phyloP scores from a whole-genome alignment of 2,888 invertebrate species.

The Eurois occulta region DNA sequence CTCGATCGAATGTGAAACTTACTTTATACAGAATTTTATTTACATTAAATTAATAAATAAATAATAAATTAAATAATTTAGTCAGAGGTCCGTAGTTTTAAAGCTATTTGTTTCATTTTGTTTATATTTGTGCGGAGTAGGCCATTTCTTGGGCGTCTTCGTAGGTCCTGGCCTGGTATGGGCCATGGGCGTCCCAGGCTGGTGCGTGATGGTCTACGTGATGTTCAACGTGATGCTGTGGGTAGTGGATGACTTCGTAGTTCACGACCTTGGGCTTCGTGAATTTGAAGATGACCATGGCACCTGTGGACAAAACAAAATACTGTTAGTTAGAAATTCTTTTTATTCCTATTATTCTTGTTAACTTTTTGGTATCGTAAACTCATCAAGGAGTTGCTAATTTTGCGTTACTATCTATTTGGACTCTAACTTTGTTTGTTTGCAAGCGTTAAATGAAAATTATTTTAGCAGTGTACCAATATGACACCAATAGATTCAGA shows the following conservation, averaged over 20 bases:
- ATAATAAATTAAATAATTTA: constrained; percentile 87
- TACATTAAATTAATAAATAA: constrained; percentile 86
- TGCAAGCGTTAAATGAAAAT: background rate
- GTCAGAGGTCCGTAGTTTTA: constrained; percentile 85
- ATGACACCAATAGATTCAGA: background rate
- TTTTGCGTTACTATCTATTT: background rate
- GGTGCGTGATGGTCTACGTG: constrained; percentile 91
- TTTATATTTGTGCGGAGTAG: constrained; percentile 89
- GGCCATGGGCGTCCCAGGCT: constrained; percentile 90
- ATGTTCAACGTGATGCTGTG: constrained; percentile 93
- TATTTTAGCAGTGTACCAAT: too few relatives aligned
- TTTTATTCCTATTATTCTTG: background rate
- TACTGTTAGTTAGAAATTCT: background rate
- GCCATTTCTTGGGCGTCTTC: constrained; percentile 91
- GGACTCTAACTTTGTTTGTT: background rate
- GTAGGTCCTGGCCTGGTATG: constrained; percentile 91
- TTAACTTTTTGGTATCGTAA: background rate
- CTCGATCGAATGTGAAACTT: constrained; percentile 81
- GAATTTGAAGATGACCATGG: constrained; percentile 96
- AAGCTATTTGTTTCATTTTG: constrained; percentile 71
- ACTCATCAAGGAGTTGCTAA: background rate
- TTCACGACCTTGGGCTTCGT: constrained; percentile 96
- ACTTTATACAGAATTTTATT: constrained; percentile 84
- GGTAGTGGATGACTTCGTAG: constrained; percentile 96
- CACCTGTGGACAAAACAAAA: constrained; percentile 81